Evolutionary conservation across 1,140 invertebrate genomes (phyloP), one percentile per base, ranked within the genome.

Genomic region (Ctenoplectra terminalis): DNA sequence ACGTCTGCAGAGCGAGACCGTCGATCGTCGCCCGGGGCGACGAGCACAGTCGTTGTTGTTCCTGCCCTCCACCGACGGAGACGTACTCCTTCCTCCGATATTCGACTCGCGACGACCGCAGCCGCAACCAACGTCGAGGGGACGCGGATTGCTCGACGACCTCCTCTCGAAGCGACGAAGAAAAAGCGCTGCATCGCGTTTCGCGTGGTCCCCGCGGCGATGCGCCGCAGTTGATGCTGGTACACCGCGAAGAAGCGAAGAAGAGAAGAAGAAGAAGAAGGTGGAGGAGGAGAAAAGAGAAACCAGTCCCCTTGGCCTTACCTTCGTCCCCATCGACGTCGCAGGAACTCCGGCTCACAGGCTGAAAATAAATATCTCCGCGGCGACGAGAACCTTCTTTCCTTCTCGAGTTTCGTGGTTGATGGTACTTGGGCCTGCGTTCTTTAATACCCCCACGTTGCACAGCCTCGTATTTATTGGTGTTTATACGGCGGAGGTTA

Each of bases 131-230:
- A 17, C 37, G 26, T 4, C 60, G 17, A 77, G 56, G 43, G 31
- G 81, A 82, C 34, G 50, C 48, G 75, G 43, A 64, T 67, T n/a
- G 67, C 76, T 26, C 76, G 72, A 34, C 72, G 83, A 85, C 58
- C 71, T 85, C 84, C 23, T 73, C 64, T 56, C 54, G 74, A 56
- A 77, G 82, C 76, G 60, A 80, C 54, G 75, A 66, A 71, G 85
- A 80, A 73, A 72, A 85, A 46, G 72, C 37, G 74, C 73, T 84
- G 70, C 83, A 76, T 66, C 43, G 83, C 77, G 78, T 84, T 75
- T 71, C 82, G 71, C 82, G 77, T 56, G 73, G 85, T 89, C 80
- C 90, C 87, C 56, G 87, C 86, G 88, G 90, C 89, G 83, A 89
- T 84, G 58, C 67, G 63, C 74, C 80, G 80, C 83, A 71, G 82